phyloP scores from a whole-genome alignment of 2,888 invertebrate genomes.

The Drosophila mimica region DNA sequence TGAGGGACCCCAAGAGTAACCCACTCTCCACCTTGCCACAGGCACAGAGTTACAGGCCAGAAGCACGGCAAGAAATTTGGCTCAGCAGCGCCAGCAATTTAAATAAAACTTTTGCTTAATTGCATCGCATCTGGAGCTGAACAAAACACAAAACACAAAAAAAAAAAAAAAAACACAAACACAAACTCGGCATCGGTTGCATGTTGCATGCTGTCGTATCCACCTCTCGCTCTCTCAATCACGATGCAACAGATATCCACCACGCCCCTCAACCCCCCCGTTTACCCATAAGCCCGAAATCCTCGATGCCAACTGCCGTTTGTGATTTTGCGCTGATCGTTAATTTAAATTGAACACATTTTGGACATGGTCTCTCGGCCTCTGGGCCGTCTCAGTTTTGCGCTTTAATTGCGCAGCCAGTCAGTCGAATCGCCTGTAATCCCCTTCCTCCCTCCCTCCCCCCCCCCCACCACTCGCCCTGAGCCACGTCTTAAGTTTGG shows the following conservation, averaged over 20 bases:
- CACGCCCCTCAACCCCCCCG: background rate
- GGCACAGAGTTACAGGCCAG: slow-evolving; percentile 52
- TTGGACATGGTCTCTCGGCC: slow-evolving; percentile 68
- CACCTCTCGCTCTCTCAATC: slow-evolving; percentile 47
- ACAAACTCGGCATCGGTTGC: slow-evolving; percentile 51
- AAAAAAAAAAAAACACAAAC: background rate
- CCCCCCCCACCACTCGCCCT: slow-evolving; percentile 14
- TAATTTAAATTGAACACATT: slow-evolving; percentile 79
- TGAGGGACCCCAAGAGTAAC: slow-evolving; percentile 13
- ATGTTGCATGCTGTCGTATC: slow-evolving; percentile 52
- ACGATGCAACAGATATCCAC: slow-evolving; percentile 33
- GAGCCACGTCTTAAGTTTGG: slow-evolving; percentile 34
- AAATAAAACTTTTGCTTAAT: slow-evolving; percentile 80
- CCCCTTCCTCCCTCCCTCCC: background rate
- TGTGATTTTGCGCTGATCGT: slow-evolving; percentile 72
- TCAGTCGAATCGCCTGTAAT: slow-evolving; percentile 34
- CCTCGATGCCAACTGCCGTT: slow-evolving; percentile 49
- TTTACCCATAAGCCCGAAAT: background rate
- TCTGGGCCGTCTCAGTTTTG: slow-evolving; percentile 39
- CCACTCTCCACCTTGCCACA: background rate
- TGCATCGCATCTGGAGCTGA: slow-evolving; percentile 66
- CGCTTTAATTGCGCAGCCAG: slow-evolving; percentile 69
- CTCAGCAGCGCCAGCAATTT: slow-evolving; percentile 71
- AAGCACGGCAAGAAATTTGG: slow-evolving; percentile 53
- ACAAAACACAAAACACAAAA: background rate